Evolutionary conservation across 2,888 invertebrate species (phyloP), one percentile per base, ranked within the genome.

Genomic region (Habrosyne pyritoides): DNA sequence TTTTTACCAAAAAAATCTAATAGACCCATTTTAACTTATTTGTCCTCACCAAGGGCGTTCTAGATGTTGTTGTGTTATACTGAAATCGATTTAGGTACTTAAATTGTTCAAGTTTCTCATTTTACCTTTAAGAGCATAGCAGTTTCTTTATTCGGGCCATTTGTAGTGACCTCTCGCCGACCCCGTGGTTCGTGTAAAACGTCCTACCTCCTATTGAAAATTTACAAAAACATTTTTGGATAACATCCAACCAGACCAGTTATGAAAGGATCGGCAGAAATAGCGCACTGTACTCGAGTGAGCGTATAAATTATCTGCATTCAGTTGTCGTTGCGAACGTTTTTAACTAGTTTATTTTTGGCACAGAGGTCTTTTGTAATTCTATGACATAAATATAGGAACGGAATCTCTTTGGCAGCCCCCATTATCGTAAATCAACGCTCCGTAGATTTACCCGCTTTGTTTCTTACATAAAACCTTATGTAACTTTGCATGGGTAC

Each of bases 231-330:
- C 48, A 42, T 48, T 48, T 46, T 56, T 61, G 60, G 60, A 54
- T 47, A 28, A 28, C 8, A 28, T 53, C 60, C 60, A 61, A 61
- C 53, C 55, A 47, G 52, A 54, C 55, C 26, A 52, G 54, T 58
- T 62, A 54, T 59, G 62, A 62, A 57, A 62, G 56, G 50, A 46
- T 55, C 53, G 49, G 46, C 55, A 48, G 18, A 57, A 61, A 60
- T 57, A 60, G 50, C 57, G 14, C 52, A 26, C 47, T 50, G 10
- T 47, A 10, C 26, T n/a, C 10, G 28, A 50, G 10, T 26, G 26
- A 14, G 28, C 49, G 26, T 28, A 49, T 49, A 49, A 7, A 48
- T 49, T 49, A 28, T 26, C 28, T 50, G 49, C 49, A 50, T 28
- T 50, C 49, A 49, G 18, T 28, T 28, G 49, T 28, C 28, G 28